Evolutionary conservation across 2,888 invertebrate species (phyloP).

Genomic region (Torymus texanus): DNA sequence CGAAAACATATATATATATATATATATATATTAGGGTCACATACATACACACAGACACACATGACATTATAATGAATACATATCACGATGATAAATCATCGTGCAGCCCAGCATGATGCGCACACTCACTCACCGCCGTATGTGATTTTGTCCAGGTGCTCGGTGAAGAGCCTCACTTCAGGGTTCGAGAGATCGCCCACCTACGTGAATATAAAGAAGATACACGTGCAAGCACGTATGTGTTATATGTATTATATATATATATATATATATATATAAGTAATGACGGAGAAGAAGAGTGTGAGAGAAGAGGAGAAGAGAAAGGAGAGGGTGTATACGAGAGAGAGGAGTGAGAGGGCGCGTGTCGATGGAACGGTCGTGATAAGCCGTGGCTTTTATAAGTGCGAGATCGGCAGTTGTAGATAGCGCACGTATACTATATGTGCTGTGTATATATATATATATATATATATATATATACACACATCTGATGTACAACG

Average conservation of each 20-base stretch:
- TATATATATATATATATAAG: no score
- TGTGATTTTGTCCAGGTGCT: constrained; percentile 93
- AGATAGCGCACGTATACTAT: constrained; percentile 65
- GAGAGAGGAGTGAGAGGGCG: no score
- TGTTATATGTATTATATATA: background rate
- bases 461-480: background rate
- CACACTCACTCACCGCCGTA: constrained; percentile 84
- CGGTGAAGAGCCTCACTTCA: constrained; percentile 92
- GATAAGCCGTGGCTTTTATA: constrained; percentile 54
- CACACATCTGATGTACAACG: no score
- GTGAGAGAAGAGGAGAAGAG: no score
- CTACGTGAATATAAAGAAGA: constrained; percentile 77
- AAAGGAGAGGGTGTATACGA: no score
- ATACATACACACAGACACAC: no score
- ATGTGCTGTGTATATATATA: no score
- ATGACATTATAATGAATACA: no score
- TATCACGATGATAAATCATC: no score
- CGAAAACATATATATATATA: background rate
- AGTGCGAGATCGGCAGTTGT: background rate
- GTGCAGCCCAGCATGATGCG: no score
- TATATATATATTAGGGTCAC: no score
- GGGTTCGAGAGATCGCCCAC: constrained; percentile 94
- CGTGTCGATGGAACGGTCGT: constrained; percentile 18
- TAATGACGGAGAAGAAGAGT: no score
- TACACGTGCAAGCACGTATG: constrained; percentile 8